Percentiles rank a stretch among this genome's conserved stretches.
These are phyloP conservation scores for Prostheceraeus crozeri DNA, from an alignment of 2,888 invertebrate genomes.

Conservation along the genomic window DNA sequence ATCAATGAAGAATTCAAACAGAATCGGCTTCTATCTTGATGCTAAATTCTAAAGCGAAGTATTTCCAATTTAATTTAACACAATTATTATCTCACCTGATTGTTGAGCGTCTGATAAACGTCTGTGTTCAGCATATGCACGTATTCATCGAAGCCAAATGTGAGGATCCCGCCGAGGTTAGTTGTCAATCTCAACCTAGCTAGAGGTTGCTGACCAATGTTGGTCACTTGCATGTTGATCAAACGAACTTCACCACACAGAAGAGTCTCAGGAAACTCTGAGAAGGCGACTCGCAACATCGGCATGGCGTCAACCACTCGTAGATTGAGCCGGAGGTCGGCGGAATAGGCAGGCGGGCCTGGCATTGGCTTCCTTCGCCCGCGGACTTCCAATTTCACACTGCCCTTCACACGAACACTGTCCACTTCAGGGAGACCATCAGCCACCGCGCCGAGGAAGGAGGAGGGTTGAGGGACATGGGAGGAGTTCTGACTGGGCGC, in stretches of 20 bases:
- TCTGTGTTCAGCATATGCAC: constrained; percentile 43
- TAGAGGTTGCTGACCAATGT: constrained; percentile 61
- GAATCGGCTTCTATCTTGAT: constrained; percentile 11
- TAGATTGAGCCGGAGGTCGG: constrained; percentile 58
- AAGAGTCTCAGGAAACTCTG: constrained; percentile 64
- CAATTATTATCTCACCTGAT: too few species aligned
- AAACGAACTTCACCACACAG: constrained; percentile 69
- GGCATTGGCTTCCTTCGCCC: not conserved
- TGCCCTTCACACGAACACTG: too few species aligned
- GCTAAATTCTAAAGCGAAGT: not conserved
- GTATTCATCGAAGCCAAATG: constrained; percentile 56
- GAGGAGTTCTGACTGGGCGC: constrained; percentile 25
- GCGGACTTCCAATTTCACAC: too few species aligned
- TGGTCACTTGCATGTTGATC: constrained; percentile 65
- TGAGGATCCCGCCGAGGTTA: constrained; percentile 66
- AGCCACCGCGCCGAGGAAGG: too few species aligned
- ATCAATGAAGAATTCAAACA: too few species aligned
- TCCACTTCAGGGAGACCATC: too few species aligned
- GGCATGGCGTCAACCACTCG: constrained; percentile 72
- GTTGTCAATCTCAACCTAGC: constrained; percentile 61
- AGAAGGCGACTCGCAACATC: constrained; percentile 69
- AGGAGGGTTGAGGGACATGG: constrained; percentile 7
- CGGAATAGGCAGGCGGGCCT: not conserved
- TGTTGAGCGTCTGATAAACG: constrained; percentile 46
- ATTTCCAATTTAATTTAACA: not conserved